Evolutionary conservation across 2,797 vertebrate species (phyloP).

Genomic region (Gymnoscopelus braueri): DNA sequence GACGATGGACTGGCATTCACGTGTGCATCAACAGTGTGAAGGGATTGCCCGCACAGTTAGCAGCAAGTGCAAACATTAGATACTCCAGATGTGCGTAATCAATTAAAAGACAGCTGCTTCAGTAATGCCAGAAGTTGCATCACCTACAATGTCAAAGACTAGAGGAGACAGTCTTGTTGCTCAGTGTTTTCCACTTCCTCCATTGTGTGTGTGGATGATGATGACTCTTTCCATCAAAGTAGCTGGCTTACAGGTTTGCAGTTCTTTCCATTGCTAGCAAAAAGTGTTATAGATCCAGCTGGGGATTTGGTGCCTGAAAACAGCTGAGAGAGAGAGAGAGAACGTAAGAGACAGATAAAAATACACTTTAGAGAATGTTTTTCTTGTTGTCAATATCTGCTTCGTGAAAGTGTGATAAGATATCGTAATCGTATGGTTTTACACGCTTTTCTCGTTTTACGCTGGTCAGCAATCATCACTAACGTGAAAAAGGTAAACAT

Average conservation of each 20-base stretch:
- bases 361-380: background rate
- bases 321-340: constrained; percentile 7
- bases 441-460: constrained; percentile 5
- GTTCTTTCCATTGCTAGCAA: constrained; percentile 62
- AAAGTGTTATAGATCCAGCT: constrained; percentile 25
- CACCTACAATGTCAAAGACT: constrained; percentile 17
- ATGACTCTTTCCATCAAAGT: constrained; percentile 49
- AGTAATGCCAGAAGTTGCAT: constrained; percentile 9
- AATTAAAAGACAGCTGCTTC: constrained; percentile 33
- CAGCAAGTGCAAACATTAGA: constrained; percentile 16
- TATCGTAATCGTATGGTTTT: background rate
- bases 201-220: constrained; percentile 41
- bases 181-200: constrained; percentile 61
- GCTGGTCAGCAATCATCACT: constrained; percentile 52
- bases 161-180: constrained; percentile 10
- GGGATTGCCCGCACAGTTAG: background rate
- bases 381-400: background rate
- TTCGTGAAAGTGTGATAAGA: background rate
- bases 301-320: constrained; percentile 12
- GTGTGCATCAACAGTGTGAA: background rate
- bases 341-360: background rate
- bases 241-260: constrained; percentile 46
- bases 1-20: background rate
- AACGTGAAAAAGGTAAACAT: constrained; percentile 66
- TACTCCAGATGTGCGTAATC: constrained; percentile 20